Percentiles rank a stretch among this genome's conserved stretches.
phyloP scores from a whole-genome alignment of 2,888 invertebrate species.

The Copidosoma aretas region DNA sequence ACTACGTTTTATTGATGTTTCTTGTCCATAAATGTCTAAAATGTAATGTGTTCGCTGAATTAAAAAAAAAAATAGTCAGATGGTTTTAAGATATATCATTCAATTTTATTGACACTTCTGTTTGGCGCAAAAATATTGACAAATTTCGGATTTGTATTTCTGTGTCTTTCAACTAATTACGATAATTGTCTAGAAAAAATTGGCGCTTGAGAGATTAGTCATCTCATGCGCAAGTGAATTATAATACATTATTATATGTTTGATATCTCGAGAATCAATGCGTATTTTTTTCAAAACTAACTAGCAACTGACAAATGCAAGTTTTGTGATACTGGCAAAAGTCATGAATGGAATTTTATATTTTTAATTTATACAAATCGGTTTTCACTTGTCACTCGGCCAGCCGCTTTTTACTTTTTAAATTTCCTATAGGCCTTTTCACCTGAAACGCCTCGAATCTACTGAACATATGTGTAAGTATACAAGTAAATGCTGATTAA shows the following conservation, averaged over 20 bases:
- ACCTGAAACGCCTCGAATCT: background rate
- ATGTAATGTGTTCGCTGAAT: too few species aligned
- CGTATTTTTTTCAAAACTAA: conserved; percentile 38
- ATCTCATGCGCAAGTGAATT: conserved; percentile 26
- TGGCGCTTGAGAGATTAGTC: conserved; percentile 19
- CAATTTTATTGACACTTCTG: conserved; percentile 42
- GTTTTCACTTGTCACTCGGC: conserved; percentile 25
- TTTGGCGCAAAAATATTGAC: conserved; percentile 43
- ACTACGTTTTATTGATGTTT: too few species aligned
- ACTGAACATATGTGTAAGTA: too few species aligned
- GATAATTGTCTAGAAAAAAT: conserved; percentile 23
- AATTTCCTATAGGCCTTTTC: conserved; percentile 1
- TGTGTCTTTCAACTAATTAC: background rate
- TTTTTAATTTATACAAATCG: conserved; percentile 19
- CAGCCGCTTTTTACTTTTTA: background rate
- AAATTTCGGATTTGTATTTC: conserved; percentile 30
- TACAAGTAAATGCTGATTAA: too few species aligned
- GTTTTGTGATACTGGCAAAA: too few species aligned
- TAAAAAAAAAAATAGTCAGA: background rate
- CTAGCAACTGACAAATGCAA: conserved; percentile 15
- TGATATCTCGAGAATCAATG: conserved; percentile 38
- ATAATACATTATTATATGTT: conserved; percentile 11
- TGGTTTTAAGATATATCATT: conserved; percentile 29
- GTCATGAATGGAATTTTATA: too few species aligned
- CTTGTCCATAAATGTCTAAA: too few species aligned